A percentile compares a stretch with the other conserved stretches of the same genome.
These are phyloP conservation scores for Xiphophorus couchianus DNA, from an alignment of 2,113 vertebrate species.

Conservation along the genomic window DNA sequence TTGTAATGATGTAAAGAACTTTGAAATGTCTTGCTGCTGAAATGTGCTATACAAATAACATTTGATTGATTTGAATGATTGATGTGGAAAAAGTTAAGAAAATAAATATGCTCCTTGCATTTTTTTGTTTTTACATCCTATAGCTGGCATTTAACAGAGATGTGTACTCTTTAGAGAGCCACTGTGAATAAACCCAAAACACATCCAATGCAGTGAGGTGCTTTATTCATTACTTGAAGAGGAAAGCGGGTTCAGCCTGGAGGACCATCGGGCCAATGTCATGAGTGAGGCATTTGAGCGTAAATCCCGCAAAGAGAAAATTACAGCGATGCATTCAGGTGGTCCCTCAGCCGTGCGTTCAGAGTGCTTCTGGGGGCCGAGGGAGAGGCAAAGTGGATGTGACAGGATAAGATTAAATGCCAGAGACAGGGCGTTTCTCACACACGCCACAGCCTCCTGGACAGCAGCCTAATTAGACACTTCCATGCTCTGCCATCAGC, in stretches of 20 bases:
- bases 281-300: conserved; percentile 54
- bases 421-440: conserved; percentile 74
- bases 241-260: conserved; percentile 29
- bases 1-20: too few species aligned
- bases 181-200: background rate
- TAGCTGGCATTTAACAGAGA: background rate
- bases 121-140: background rate
- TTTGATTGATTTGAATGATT: too few species aligned
- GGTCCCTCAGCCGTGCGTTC: conserved; percentile 66
- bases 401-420: conserved; percentile 81
- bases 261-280: conserved; percentile 53
- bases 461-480: conserved; percentile 80
- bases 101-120: background rate
- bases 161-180: background rate
- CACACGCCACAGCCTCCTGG: conserved; percentile 76
- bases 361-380: conserved; percentile 61
- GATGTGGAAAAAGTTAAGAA: background rate
- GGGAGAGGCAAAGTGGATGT: conserved; percentile 75
- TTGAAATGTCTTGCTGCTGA: too few species aligned
- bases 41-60: too few species aligned
- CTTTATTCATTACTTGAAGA: conserved; percentile 51
- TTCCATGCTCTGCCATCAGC: conserved; percentile 72
- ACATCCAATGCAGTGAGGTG: background rate
- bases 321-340: conserved; percentile 73
- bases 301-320: conserved; percentile 61